Evolutionary conservation across 1,140 invertebrate species (phyloP).

Genomic region (Ptiloglossa arizonensis): DNA sequence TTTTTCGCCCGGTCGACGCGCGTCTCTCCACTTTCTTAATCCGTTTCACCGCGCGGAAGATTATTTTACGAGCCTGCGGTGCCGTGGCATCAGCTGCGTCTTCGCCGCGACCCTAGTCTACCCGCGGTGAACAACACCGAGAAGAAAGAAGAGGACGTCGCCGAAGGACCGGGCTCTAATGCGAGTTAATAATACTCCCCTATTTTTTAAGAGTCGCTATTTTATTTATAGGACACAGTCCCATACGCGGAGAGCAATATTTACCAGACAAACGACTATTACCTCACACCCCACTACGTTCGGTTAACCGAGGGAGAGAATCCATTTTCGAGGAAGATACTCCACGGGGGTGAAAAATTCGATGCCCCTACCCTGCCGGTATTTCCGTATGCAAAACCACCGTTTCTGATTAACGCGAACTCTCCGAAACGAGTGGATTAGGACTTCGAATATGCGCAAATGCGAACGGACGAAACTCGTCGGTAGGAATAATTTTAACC

Average conservation of each 20-base stretch:
- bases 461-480: no score
- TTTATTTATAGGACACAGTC: slow-evolving; percentile 74
- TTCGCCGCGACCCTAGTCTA: slow-evolving; percentile 46
- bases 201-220: slow-evolving; percentile 74
- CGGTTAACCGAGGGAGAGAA: slow-evolving; percentile 34
- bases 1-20: slow-evolving; percentile 22
- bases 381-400: not conserved
- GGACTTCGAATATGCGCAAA: not conserved
- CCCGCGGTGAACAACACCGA: not conserved
- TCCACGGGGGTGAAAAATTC: slow-evolving; percentile 42
- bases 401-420: not conserved
- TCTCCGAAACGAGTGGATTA: no score
- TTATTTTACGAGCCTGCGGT: slow-evolving; percentile 74
- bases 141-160: slow-evolving; percentile 8
- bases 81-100: slow-evolving; percentile 74
- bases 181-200: slow-evolving; percentile 77
- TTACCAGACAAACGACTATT: slow-evolving; percentile 60
- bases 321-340: slow-evolving; percentile 26
- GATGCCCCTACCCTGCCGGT: not conserved
- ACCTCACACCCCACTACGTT: slow-evolving; percentile 43
- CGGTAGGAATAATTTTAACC: not conserved
- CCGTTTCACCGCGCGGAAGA: slow-evolving; percentile 59
- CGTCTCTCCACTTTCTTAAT: slow-evolving; percentile 63
- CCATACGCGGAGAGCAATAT: slow-evolving; percentile 58
- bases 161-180: slow-evolving; percentile 69